Conservation (phyloP, 2,797 vertebrate genomes). For the Sciaenops ocellatus region DNA sequence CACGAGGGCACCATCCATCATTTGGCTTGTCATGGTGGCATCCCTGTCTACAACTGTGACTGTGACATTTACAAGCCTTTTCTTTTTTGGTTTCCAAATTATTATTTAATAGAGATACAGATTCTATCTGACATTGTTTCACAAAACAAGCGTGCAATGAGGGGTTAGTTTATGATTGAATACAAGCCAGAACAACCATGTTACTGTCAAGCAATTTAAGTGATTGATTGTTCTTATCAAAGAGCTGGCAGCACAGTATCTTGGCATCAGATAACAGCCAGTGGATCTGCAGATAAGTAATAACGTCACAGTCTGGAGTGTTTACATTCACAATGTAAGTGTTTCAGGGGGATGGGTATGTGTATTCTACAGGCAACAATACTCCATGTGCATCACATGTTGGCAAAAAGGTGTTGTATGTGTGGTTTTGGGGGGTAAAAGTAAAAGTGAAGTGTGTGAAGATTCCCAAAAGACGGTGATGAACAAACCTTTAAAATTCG, state of each 20-base stretch:
- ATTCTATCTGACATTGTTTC: slow-evolving; percentile 16
- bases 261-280: slow-evolving; percentile 51
- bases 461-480: background rate
- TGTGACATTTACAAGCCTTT: slow-evolving; percentile 26
- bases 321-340: slow-evolving; percentile 6
- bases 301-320: slow-evolving; percentile 32
- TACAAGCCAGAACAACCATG: slow-evolving; percentile 41
- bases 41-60: slow-evolving; percentile 42
- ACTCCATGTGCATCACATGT: background rate
- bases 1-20: slow-evolving; percentile 73
- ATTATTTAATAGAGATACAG: slow-evolving; percentile 21
- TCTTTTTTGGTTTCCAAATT: slow-evolving; percentile 17
- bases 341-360: background rate
- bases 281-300: slow-evolving; percentile 37
- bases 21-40: slow-evolving; percentile 67
- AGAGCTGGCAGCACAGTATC: slow-evolving; percentile 31
- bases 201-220: slow-evolving; percentile 41
- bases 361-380: slow-evolving; percentile 6
- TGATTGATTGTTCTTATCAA: slow-evolving; percentile 60
- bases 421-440: background rate
- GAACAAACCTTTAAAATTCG: slow-evolving; percentile 98
- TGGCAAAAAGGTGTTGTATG: background rate
- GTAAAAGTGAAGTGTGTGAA: background rate
- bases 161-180: slow-evolving; percentile 32
- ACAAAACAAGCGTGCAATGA: slow-evolving; percentile 26